Conservation (phyloP, 2,113 vertebrate species). For the Periophthalmodon schlosseri region DNA sequence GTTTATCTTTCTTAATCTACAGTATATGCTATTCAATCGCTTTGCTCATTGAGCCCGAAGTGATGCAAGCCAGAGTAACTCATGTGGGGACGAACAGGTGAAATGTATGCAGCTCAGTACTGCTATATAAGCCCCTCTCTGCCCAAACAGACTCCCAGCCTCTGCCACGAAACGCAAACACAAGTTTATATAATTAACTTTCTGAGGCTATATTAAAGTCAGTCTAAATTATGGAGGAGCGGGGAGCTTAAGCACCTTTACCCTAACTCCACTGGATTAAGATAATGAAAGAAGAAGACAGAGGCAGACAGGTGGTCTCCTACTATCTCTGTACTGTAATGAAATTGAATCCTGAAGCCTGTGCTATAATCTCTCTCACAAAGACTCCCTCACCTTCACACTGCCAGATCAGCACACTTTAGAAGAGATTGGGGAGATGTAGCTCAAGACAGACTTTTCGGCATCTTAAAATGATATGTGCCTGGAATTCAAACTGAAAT, state of each 20-base stretch:
- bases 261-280: conserved; percentile 60
- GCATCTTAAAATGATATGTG: neutral
- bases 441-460: neutral
- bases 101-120: conserved; percentile 42
- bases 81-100: conserved; percentile 53
- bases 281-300: conserved; percentile 64
- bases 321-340: conserved; percentile 63
- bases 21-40: conserved; percentile 52
- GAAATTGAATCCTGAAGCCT: conserved; percentile 68
- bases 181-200: conserved; percentile 63
- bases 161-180: conserved; percentile 35
- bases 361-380: conserved; percentile 60
- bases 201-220: conserved; percentile 49
- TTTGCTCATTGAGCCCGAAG: conserved; percentile 31
- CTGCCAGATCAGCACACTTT: conserved; percentile 20
- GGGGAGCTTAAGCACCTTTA: conserved; percentile 34
- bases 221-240: conserved; percentile 46
- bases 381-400: conserved; percentile 40
- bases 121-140: conserved; percentile 9
- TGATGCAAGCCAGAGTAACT: conserved; percentile 63
- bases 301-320: conserved; percentile 55
- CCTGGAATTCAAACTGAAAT: neutral
- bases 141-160: conserved; percentile 8
- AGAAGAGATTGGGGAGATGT: conserved; percentile 19
- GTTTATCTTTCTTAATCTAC: conserved; percentile 58